Evolutionary conservation across 2,888 invertebrate genomes (phyloP).

Genomic region (Aleiodes leptofemur): DNA sequence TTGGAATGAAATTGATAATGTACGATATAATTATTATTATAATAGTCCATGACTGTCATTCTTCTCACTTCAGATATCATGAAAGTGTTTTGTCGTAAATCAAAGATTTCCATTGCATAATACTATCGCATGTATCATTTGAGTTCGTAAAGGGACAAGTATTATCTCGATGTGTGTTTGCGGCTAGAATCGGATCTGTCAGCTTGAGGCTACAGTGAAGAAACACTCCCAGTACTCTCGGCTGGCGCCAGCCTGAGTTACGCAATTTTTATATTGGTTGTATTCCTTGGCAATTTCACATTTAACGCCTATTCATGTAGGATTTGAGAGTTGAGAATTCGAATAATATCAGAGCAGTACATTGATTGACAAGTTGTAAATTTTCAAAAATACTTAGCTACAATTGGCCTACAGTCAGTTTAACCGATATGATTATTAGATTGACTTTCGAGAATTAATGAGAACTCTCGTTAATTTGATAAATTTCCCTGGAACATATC

Average conservation of each 20-base stretch:
- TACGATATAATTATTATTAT: slow-evolving; percentile 2
- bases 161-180: slow-evolving; percentile 26
- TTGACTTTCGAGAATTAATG: background rate
- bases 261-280: slow-evolving; percentile 47
- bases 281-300: too few relatives aligned
- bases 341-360: too few relatives aligned
- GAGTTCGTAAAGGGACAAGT: slow-evolving; percentile 18
- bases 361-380: too few relatives aligned
- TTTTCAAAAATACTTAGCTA: too few relatives aligned
- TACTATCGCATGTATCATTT: background rate
- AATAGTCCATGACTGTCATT: background rate
- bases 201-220: slow-evolving; percentile 14
- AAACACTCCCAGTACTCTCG: slow-evolving; percentile 17
- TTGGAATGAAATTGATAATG: background rate
- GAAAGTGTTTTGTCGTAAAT: slow-evolving; percentile 5
- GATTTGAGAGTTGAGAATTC: too few relatives aligned
- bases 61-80: background rate
- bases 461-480: background rate
- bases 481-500: background rate
- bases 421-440: background rate
- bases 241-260: slow-evolving; percentile 47
- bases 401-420: too few relatives aligned
- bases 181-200: slow-evolving; percentile 24
- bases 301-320: too few relatives aligned
- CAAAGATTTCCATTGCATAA: slow-evolving; percentile 1